Percentiles rank a stretch among this genome's conserved stretches.
Conservation (phyloP, 2,113 vertebrate species). For the Dasyornis broadbenti region DNA sequence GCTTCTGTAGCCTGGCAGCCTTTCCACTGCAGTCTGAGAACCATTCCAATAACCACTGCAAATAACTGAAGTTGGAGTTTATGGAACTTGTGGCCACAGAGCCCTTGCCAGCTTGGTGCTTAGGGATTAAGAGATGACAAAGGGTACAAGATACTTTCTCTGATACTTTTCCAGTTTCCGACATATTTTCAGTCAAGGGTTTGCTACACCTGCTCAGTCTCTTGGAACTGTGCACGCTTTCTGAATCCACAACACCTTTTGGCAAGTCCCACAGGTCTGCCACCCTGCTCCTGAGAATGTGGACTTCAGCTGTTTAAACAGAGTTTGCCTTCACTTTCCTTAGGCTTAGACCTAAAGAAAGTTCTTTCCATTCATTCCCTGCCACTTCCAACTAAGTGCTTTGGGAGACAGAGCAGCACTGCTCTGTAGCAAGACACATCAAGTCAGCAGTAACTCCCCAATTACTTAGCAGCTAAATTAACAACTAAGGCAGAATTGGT, state of each 20-base stretch:
- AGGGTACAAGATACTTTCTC: neutral
- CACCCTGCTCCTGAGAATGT: neutral
- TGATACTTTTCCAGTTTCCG: neutral
- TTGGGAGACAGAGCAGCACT: neutral
- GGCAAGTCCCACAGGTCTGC: neutral
- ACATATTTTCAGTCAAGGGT: neutral
- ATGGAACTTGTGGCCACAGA: neutral
- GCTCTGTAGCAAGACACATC: neutral
- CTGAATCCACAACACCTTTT: neutral
- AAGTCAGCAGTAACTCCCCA: neutral
- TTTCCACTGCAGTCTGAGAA: neutral
- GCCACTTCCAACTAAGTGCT: neutral
- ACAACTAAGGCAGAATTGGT: neutral
- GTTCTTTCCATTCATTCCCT: neutral
- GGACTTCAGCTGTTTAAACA: neutral
- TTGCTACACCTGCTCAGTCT: neutral
- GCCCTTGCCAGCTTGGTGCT: neutral
- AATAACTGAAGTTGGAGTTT: neutral
- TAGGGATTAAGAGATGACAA: neutral
- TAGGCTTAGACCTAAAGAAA: neutral
- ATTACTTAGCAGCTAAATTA: neutral
- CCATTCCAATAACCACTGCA: neutral
- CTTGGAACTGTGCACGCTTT: neutral
- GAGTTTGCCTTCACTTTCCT: neutral
- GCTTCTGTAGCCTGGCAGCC: neutral